Percentiles rank a stretch among this genome's conserved stretches.
Conservation (phyloP, 2,888 invertebrate species). For the Thera obeliscata region DNA sequence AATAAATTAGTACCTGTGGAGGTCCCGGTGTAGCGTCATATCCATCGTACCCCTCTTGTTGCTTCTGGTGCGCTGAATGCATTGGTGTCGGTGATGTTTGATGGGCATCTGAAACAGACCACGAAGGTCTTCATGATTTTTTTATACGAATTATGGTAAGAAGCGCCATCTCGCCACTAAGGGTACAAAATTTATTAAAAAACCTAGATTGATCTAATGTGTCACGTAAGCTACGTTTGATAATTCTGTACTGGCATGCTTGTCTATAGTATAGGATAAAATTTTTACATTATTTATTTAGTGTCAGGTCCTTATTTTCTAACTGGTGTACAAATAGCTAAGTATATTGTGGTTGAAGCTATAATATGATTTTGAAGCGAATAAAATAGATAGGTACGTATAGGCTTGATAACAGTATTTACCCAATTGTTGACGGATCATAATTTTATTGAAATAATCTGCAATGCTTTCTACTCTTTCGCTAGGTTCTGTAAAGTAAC, state of each 20-base stretch:
- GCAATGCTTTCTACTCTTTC: constrained; percentile 52
- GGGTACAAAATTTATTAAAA: too few relatives aligned
- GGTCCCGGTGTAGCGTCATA: neutral
- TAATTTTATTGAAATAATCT: constrained; percentile 60
- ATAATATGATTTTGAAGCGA: too few relatives aligned
- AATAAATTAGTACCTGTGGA: neutral
- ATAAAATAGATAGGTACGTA: neutral
- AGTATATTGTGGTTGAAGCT: too few relatives aligned
- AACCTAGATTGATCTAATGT: too few relatives aligned
- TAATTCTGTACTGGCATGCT: too few relatives aligned
- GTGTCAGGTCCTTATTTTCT: too few relatives aligned
- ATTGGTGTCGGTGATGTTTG: neutral
- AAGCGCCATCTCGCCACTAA: too few relatives aligned
- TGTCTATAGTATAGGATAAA: too few relatives aligned
- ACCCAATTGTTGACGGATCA: constrained; percentile 31
- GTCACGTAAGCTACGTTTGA: too few relatives aligned
- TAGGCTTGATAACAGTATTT: constrained; percentile 1
- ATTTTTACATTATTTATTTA: too few relatives aligned
- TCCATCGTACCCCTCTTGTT: neutral
- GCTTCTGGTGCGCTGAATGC: neutral
- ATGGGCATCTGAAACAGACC: neutral
- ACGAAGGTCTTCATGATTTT: neutral
- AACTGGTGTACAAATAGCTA: too few relatives aligned
- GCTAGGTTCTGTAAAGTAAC: constrained; percentile 24
- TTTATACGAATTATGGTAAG: too few relatives aligned